phyloP scores from a whole-genome alignment of 1,140 invertebrate genomes.

The Sarcophaga peregrina region DNA sequence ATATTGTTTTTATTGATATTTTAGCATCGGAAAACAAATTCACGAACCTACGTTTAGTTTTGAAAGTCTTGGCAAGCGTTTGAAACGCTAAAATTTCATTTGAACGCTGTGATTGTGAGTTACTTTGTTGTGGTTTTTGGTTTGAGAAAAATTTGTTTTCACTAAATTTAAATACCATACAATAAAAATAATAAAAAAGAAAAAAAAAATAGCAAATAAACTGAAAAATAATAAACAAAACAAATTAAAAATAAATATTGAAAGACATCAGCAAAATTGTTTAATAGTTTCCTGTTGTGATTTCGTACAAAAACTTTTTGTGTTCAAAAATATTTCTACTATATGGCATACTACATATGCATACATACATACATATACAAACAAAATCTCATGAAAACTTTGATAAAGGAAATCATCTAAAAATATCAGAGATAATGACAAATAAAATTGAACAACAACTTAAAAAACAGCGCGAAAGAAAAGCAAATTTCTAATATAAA shows the following conservation, averaged over 20 bases:
- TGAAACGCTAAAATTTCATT: not conserved
- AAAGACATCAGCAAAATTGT: not conserved
- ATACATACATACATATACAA: no score
- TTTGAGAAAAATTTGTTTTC: not conserved
- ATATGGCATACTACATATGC: no score
- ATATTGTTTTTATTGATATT: not conserved
- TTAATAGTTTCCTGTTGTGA: conserved; percentile 36
- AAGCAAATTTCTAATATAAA: no score
- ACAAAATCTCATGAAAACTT: not conserved
- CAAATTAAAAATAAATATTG: not conserved
- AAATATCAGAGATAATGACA: no score
- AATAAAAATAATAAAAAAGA: not conserved
- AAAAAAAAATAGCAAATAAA: not conserved
- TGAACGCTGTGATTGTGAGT: not conserved
- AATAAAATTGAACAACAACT: no score
- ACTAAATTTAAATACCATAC: no score
- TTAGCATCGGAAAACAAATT: not conserved
- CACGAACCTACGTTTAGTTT: not conserved
- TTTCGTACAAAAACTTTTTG: not conserved
- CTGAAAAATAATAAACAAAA: not conserved
- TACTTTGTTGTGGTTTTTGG: not conserved
- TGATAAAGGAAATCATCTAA: not conserved
- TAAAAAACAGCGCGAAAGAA: no score
- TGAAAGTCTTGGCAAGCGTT: conserved; percentile 18
- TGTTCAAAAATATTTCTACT: no score